Conservation (phyloP, 1,140 invertebrate genomes). For the Cardiocondyla obscurior region DNA sequence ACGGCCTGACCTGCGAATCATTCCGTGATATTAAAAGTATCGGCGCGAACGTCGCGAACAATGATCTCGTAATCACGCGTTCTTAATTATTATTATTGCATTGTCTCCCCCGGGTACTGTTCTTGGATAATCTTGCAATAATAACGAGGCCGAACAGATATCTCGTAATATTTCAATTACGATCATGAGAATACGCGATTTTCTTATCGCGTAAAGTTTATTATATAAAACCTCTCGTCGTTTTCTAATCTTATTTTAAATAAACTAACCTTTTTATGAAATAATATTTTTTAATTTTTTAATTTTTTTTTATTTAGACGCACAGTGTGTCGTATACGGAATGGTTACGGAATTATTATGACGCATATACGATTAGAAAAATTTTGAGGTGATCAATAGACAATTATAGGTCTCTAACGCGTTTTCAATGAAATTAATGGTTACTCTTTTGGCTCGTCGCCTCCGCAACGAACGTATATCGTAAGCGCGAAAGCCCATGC, state of each 20-base stretch:
- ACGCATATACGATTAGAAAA: constrained; percentile 4
- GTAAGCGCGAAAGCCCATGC: constrained; percentile 35
- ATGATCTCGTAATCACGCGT: constrained; percentile 11
- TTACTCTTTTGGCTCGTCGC: constrained; percentile 38
- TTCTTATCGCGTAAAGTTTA: not conserved
- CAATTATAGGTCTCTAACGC: constrained; percentile 36
- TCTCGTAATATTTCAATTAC: constrained; percentile 10
- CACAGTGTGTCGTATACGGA: not conserved
- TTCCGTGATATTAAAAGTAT: constrained; percentile 20
- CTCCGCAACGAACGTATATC: constrained; percentile 37
- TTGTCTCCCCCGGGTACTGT: not conserved
- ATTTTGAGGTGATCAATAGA: constrained; percentile 39
- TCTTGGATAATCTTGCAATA: not conserved
- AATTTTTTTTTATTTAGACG: not conserved
- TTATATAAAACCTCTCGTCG: too few relatives aligned
- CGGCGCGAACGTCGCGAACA: constrained; percentile 19
- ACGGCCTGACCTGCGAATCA: constrained; percentile 57
- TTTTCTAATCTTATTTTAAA: not conserved
- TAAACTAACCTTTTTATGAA: constrained; percentile 9
- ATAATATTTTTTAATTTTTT: too few relatives aligned
- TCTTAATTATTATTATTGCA: constrained; percentile 1
- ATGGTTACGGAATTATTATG: constrained; percentile 14
- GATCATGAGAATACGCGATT: not conserved
- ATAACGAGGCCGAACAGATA: not conserved
- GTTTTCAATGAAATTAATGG: constrained; percentile 57